phyloP scores from a whole-genome alignment of 2,113 vertebrate species.

The Hydrolagus affinis region DNA sequence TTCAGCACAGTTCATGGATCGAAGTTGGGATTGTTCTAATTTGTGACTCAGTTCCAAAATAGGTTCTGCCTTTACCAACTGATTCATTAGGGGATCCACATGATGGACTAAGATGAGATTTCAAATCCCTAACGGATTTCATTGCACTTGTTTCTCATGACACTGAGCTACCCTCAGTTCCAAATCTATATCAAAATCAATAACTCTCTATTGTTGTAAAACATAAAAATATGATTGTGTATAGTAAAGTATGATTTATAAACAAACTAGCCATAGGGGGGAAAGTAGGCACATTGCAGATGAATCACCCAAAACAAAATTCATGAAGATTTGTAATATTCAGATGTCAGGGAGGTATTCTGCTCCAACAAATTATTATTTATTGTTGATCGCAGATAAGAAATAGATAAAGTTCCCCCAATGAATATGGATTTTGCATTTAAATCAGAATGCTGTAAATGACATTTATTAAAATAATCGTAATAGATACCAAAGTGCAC shows the following conservation, averaged over 20 bases:
- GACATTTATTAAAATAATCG: not conserved
- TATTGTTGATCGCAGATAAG: not conserved
- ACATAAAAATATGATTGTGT: not conserved
- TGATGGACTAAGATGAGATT: no score
- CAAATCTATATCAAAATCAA: not conserved
- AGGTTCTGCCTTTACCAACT: no score
- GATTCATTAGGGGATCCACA: no score
- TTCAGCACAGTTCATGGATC: no score
- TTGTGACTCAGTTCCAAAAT: no score
- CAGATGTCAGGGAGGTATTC: not conserved
- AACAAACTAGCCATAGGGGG: not conserved
- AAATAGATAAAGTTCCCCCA: not conserved
- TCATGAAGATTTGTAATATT: not conserved
- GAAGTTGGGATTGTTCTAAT: no score
- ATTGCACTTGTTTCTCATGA: not conserved
- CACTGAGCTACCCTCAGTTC: not conserved
- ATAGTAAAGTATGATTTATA: not conserved
- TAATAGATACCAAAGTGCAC: not conserved
- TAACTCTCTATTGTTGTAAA: not conserved
- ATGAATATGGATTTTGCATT: not conserved
- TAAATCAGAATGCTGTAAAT: not conserved
- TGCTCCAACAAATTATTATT: not conserved
- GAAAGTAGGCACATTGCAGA: not conserved
- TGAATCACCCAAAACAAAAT: no score
- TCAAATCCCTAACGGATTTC: no score